Evolutionary conservation across 2,888 invertebrate species (phyloP).

Genomic region (Ischnus inquisitorius): DNA sequence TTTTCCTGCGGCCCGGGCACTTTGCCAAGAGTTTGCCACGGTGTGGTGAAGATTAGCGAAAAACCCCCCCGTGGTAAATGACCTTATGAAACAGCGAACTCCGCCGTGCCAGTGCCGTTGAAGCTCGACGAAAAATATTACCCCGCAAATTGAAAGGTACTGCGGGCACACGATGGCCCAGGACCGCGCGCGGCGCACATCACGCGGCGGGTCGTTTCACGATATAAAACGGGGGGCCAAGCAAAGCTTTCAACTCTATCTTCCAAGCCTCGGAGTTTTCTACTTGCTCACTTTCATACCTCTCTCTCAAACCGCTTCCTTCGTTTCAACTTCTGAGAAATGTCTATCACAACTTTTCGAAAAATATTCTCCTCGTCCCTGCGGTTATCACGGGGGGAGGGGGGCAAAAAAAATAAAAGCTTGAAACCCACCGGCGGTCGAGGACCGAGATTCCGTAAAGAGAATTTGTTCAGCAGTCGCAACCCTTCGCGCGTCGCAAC

Average conservation of each 20-base stretch:
- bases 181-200: constrained; percentile 54
- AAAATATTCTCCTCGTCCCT: constrained; percentile 68
- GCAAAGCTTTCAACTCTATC: constrained; percentile 32
- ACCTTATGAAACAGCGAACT: constrained; percentile 80
- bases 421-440: constrained; percentile 71
- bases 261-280: constrained; percentile 32
- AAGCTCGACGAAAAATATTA: constrained; percentile 78
- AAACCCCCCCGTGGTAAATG: constrained; percentile 75
- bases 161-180: constrained; percentile 51
- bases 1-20: constrained; percentile 76
- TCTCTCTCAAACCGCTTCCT: constrained; percentile 3
- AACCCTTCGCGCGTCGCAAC: constrained; percentile 69
- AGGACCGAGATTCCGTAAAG: constrained; percentile 67
- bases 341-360: constrained; percentile 66
- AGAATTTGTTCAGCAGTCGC: constrained; percentile 52
- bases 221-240: not conserved
- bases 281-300: constrained; percentile 20
- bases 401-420: constrained; percentile 64
- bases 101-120: constrained; percentile 63
- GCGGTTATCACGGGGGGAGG: constrained; percentile 68
- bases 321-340: constrained; percentile 44
- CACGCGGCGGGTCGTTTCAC: not conserved
- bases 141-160: constrained; percentile 80
- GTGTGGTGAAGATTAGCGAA: constrained; percentile 80
- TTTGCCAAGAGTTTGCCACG: constrained; percentile 77